phyloP scores from a whole-genome alignment of 2,113 vertebrate species.

The Papio anubis region DNA sequence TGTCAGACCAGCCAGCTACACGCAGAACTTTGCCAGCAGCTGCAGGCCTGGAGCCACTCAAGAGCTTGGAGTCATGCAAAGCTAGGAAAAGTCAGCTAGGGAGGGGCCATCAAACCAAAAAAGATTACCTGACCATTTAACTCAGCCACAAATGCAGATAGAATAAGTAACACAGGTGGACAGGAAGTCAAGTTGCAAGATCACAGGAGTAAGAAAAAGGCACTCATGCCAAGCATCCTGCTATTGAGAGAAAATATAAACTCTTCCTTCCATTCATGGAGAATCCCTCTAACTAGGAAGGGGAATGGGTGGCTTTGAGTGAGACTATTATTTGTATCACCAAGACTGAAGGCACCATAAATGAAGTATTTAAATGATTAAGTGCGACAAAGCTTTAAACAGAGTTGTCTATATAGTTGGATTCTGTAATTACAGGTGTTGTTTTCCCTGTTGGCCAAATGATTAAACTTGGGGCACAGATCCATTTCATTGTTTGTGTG shows the following conservation, averaged over 20 bases:
- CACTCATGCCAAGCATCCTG: background rate
- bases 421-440: background rate
- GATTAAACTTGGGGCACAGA: background rate
- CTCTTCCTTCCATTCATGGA: background rate
- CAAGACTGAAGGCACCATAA: background rate
- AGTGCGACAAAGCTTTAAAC: background rate
- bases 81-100: background rate
- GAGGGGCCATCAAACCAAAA: background rate
- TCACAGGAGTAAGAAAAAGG: background rate
- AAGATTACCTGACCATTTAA: background rate
- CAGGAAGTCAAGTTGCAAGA: background rate
- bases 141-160: background rate
- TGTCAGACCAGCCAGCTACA: background rate
- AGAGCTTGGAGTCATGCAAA: background rate
- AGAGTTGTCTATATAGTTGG: background rate
- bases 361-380: background rate
- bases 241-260: background rate
- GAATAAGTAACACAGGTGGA: background rate
- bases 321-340: background rate
- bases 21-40: background rate
- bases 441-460: background rate
- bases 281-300: background rate
- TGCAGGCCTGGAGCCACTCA: background rate
- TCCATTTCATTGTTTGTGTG: background rate
- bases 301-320: fast-evolving